A percentile compares a stretch with the other conserved stretches of the same genome.
These are phyloP conservation scores for Pentamera pediparva DNA, from an alignment of 53 echinoderm and acorn worm genomes.

Conservation along the genomic window DNA sequence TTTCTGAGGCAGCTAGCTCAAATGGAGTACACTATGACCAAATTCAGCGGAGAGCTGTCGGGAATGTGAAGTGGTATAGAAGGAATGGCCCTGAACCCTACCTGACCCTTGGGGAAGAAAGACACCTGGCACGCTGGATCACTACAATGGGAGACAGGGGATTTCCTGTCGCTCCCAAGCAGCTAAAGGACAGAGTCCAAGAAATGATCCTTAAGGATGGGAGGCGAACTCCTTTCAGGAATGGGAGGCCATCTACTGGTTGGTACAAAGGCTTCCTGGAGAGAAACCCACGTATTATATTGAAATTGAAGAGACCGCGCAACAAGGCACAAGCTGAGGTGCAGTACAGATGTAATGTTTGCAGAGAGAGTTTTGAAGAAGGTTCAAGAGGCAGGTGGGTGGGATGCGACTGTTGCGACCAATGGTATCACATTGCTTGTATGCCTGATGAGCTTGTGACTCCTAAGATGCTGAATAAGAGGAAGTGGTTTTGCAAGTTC, in stretches of 20 bases:
- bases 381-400: too few species aligned
- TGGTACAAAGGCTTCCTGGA: slow-evolving; percentile 11
- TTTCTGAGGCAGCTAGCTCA: not conserved
- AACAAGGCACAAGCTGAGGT: slow-evolving; percentile 7
- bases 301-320: not conserved
- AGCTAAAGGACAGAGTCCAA: not conserved
- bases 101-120: not conserved
- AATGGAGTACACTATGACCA: slow-evolving; percentile 14
- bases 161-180: slow-evolving; percentile 1
- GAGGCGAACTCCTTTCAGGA: too few species aligned
- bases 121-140: slow-evolving; percentile 8
- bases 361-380: too few species aligned
- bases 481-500: too few species aligned
- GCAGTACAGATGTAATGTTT: too few species aligned
- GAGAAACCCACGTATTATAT: too few species aligned
- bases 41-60: not conserved
- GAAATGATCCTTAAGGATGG: too few species aligned
- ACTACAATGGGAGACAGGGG: slow-evolving; percentile 4
- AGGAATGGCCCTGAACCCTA: slow-evolving; percentile 20
- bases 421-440: too few species aligned
- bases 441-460: too few species aligned
- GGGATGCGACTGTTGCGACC: too few species aligned
- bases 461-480: too few species aligned
- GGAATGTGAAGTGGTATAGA: slow-evolving; percentile 11
- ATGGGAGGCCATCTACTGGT: not conserved